phyloP scores from a whole-genome alignment of 37 sponge, comb jelly and placozoan genomes.

The Chondrilla cf. caribensis region DNA sequence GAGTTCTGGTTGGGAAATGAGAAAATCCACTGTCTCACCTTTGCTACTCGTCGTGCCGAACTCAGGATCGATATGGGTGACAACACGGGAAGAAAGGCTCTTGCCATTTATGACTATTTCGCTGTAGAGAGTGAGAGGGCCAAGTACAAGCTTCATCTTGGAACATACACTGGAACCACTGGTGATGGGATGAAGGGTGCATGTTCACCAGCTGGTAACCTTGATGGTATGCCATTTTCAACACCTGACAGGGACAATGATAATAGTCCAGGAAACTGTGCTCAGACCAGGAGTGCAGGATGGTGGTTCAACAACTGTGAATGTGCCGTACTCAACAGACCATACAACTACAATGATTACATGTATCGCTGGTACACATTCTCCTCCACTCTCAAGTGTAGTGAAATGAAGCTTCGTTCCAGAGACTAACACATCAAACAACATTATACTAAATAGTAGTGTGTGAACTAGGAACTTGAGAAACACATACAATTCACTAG shows the following conservation, averaged over 20 bases:
- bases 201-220: not conserved
- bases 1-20: constrained; percentile 12
- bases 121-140: not conserved
- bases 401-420: constrained; percentile 5
- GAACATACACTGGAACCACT: not conserved
- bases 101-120: not conserved
- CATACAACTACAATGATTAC: not conserved
- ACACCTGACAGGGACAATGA: constrained; percentile 26
- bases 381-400: not conserved
- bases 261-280: not conserved
- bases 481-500: too few relatives aligned
- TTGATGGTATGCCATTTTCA: constrained; percentile 9
- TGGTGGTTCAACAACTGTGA: constrained; percentile 19
- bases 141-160: constrained; percentile 1
- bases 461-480: too few relatives aligned
- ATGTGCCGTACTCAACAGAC: too few relatives aligned
- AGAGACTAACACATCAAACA: not conserved
- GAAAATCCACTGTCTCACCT: not conserved
- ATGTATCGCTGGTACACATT: not conserved
- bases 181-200: not conserved
- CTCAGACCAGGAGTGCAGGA: not conserved
- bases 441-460: too few relatives aligned
- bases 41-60: not conserved
- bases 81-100: not conserved
- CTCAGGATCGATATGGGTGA: constrained; percentile 1